Base-by-base conservation (phyloP, 1,140 invertebrate genomes). In the Aphidius gifuensis region DNA sequence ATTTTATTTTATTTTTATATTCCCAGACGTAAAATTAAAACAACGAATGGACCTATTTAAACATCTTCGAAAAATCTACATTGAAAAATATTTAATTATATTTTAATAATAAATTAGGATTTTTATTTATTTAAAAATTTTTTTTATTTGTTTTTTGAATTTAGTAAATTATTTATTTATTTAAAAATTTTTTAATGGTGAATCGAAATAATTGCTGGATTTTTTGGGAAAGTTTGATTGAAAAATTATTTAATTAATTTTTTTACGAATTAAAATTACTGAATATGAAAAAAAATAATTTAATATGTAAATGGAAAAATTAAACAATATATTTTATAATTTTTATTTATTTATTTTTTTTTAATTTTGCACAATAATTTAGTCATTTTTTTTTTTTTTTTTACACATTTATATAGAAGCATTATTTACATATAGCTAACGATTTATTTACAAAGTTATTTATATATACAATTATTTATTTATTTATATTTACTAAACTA, bases 391-490 rank as follows among this genome's bases (percentile, higher is more conserved):
- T 16, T 16, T 16, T 16, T 16, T 16, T 16, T 16, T 16, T 74
- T 71, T 74, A 71, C 74, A 77, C 73, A 78, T 73, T 71, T 55
- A 72, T 55, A 72, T 66, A 65, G 49, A 68, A 67, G 68, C 70
- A 64, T 65, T 78, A 66, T 68, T 58, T 68, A 66, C 64, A 68
- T 56, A 23, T 55, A 32, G 50, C 44, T 64, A 60, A 50, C 5
- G 43, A 53, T 11, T 9, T 53, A 77, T 77, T 74, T 76, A 77
- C 75, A 75, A 62, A 64, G 16, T 63, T 78, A 78, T 77, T 73
- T 78, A 76, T 73, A 76, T n/a, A 54, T 57, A 64, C 60, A 58
- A 60, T 69, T 66, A 40, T 44, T 38, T 38, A 48, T n/a, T 8
- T 39, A 1, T 39, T 58, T 47, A 54, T 40, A 55, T 47, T 21